Percentiles rank a stretch among this genome's conserved stretches.
phyloP scores from a whole-genome alignment of 2,888 invertebrate species.

The Morpho achilles region DNA sequence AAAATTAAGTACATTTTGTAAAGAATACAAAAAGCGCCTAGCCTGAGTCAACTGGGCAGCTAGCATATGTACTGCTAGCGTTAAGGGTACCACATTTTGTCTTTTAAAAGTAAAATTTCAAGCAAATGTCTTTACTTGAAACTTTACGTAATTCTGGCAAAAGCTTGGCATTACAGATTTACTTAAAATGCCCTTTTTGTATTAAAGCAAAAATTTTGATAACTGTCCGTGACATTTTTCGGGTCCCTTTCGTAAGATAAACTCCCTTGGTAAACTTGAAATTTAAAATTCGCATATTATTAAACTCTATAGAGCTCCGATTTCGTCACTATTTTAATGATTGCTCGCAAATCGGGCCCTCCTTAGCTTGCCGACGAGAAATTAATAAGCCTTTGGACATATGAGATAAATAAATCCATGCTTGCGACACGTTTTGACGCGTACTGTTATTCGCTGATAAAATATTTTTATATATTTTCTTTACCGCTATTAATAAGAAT shows the following conservation, averaged over 20 bases:
- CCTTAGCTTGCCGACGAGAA: slow-evolving; percentile 20
- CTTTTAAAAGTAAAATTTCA: too few relatives aligned
- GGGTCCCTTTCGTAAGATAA: slow-evolving; percentile 43
- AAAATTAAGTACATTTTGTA: too few relatives aligned
- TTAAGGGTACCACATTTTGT: too few relatives aligned
- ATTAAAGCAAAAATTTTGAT: slow-evolving; percentile 48
- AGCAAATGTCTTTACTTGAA: too few relatives aligned
- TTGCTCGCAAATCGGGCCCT: slow-evolving; percentile 28
- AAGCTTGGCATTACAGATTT: background rate
- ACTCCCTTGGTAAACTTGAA: slow-evolving; percentile 45
- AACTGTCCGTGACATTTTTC: slow-evolving; percentile 66
- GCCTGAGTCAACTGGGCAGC: too few relatives aligned
- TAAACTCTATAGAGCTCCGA: slow-evolving; percentile 47
- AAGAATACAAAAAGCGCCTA: too few relatives aligned
- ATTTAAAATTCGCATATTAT: slow-evolving; percentile 46
- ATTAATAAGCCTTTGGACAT: slow-evolving; percentile 32
- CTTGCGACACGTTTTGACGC: slow-evolving; percentile 17
- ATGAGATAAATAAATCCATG: slow-evolving; percentile 27
- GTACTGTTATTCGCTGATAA: background rate
- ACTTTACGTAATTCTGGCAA: background rate
- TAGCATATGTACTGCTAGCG: too few relatives aligned
- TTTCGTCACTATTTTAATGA: slow-evolving; percentile 57
- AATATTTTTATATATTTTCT: too few relatives aligned
- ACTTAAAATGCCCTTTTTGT: slow-evolving; percentile 49
- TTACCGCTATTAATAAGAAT: too few relatives aligned